phyloP scores from a whole-genome alignment of 2,113 vertebrate genomes.

The Hemiscyllium ocellatum region DNA sequence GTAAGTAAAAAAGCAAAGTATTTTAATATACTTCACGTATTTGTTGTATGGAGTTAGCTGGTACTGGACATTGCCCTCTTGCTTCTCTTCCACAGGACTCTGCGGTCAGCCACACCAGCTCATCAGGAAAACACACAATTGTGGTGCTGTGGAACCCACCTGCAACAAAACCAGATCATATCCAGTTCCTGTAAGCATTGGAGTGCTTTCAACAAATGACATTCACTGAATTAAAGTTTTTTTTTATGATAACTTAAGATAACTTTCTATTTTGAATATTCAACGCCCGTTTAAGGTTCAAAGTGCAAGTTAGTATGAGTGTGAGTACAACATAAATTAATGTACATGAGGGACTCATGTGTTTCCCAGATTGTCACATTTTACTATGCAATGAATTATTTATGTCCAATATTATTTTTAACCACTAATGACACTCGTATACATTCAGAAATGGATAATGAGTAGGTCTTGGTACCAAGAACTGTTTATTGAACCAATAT shows the following conservation, averaged over 20 bases:
- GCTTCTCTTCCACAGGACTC: constrained; percentile 58
- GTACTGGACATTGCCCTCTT: constrained; percentile 19
- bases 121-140: constrained; percentile 59
- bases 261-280: not conserved
- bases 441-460: not conserved
- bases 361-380: not conserved
- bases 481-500: too few relatives aligned
- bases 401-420: not conserved
- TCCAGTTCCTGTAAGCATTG: constrained; percentile 70
- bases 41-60: not conserved
- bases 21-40: not conserved
- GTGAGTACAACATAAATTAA: not conserved
- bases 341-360: not conserved
- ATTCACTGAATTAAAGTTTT: not conserved
- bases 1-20: not conserved
- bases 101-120: constrained; percentile 71
- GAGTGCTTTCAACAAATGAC: not conserved
- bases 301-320: not conserved
- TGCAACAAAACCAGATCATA: constrained; percentile 49
- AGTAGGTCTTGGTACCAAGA: too few relatives aligned
- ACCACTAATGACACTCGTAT: not conserved
- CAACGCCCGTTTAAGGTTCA: not conserved
- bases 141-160: constrained; percentile 67
- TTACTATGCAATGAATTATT: not conserved
- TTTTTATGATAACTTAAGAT: not conserved